phyloP scores from a whole-genome alignment of 2,113 vertebrate genomes.

The Leucopsar rothschildi region DNA sequence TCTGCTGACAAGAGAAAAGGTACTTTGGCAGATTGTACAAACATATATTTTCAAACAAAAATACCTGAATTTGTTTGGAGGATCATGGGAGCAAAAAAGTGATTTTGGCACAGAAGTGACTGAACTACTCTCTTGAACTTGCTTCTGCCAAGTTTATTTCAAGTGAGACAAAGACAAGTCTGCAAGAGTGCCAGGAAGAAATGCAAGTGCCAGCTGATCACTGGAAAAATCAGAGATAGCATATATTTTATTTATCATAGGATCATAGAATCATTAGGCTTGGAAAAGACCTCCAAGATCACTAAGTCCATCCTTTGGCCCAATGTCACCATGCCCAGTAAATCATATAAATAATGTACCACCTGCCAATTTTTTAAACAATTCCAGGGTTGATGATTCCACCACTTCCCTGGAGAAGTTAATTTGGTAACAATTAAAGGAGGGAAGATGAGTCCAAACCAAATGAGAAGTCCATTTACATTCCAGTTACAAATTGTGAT shows the following conservation, averaged over 20 bases:
- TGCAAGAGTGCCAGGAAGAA: neutral
- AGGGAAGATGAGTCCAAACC: neutral
- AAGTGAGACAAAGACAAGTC: neutral
- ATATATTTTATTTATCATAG: neutral
- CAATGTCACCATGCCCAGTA: neutral
- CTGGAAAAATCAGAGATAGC: neutral
- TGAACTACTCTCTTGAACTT: neutral
- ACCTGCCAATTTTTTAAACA: neutral
- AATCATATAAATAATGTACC: neutral
- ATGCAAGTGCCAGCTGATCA: rapidly evolving
- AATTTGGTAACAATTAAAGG: neutral
- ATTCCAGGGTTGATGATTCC: neutral
- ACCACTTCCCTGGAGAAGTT: neutral
- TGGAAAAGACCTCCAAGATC: neutral
- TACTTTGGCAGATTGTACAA: neutral
- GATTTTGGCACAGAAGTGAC: neutral
- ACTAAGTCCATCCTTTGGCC: neutral
- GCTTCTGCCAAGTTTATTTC: neutral
- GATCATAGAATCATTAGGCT: neutral
- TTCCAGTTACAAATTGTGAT: neutral
- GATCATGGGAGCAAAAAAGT: neutral
- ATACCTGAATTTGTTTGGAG: neutral
- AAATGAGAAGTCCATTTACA: neutral
- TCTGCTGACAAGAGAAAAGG: neutral
- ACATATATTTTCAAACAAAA: neutral